Percentiles rank a stretch among this genome's conserved stretches.
phyloP scores from a whole-genome alignment of 2,113 vertebrate genomes.

The Alectura lathami region DNA sequence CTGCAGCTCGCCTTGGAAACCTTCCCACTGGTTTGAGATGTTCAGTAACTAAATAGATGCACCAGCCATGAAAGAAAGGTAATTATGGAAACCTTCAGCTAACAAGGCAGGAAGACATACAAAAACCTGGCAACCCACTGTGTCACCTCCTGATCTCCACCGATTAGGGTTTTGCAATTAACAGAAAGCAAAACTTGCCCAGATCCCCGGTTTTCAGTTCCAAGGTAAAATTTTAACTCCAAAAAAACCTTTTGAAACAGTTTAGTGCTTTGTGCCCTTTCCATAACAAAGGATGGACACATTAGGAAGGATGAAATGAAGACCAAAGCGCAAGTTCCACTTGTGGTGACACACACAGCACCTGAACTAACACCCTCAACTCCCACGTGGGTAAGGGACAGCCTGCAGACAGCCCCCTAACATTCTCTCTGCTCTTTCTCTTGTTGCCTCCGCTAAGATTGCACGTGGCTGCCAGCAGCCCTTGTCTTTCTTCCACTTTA shows the following conservation, averaged over 20 bases:
- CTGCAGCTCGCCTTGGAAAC: neutral
- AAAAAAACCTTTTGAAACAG: neutral
- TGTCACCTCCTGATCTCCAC: neutral
- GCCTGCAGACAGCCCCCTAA: neutral
- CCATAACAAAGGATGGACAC: neutral
- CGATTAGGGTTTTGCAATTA: neutral
- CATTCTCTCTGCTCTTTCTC: neutral
- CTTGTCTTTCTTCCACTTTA: neutral
- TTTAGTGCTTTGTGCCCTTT: neutral
- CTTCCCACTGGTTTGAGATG: neutral
- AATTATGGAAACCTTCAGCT: neutral
- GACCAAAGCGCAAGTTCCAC: conserved; percentile 33
- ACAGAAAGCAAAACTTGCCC: neutral
- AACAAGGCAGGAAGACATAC: neutral
- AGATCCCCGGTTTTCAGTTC: neutral
- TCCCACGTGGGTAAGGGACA: neutral
- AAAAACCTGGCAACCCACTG: neutral
- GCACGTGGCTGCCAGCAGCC: neutral
- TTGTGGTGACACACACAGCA: neutral
- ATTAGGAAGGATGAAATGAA: neutral
- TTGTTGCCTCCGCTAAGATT: neutral
- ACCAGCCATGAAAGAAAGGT: neutral
- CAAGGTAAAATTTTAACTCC: neutral
- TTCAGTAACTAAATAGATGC: neutral
- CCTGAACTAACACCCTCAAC: conserved; percentile 6